phyloP scores from a whole-genome alignment of 1,140 invertebrate genomes.

The Neodiprion virginianus region DNA sequence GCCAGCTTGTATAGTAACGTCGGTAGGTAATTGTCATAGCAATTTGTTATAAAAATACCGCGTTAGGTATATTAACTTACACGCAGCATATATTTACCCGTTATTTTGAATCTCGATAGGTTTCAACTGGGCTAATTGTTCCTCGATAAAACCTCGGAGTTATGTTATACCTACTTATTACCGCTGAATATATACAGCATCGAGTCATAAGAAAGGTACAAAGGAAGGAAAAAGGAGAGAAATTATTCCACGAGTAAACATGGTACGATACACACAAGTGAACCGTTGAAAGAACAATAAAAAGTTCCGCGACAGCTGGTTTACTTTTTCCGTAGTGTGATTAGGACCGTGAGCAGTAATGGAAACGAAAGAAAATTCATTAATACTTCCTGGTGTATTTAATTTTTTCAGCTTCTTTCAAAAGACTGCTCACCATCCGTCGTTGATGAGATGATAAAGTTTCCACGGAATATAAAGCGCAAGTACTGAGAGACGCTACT shows the following conservation, averaged over 20 bases:
- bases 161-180: background rate
- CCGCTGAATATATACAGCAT: background rate
- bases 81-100: background rate
- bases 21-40: background rate
- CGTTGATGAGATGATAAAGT: constrained; percentile 1
- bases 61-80: background rate
- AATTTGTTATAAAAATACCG: background rate
- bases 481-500: too few relatives aligned
- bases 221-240: background rate
- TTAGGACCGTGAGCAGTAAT: too few relatives aligned
- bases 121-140: constrained; percentile 1
- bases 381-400: background rate
- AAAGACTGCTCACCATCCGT: background rate
- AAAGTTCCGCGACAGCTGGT: too few relatives aligned
- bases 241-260: background rate
- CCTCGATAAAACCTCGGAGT: background rate
- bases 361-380: too few relatives aligned
- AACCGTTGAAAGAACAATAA: background rate
- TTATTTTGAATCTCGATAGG: background rate
- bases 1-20: background rate
- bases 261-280: background rate
- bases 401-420: background rate
- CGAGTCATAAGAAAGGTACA: background rate
- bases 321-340: too few relatives aligned
- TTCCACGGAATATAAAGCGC: background rate